Evolutionary conservation across 2,888 invertebrate genomes (phyloP).

Genomic region (Eristalis pertinax): DNA sequence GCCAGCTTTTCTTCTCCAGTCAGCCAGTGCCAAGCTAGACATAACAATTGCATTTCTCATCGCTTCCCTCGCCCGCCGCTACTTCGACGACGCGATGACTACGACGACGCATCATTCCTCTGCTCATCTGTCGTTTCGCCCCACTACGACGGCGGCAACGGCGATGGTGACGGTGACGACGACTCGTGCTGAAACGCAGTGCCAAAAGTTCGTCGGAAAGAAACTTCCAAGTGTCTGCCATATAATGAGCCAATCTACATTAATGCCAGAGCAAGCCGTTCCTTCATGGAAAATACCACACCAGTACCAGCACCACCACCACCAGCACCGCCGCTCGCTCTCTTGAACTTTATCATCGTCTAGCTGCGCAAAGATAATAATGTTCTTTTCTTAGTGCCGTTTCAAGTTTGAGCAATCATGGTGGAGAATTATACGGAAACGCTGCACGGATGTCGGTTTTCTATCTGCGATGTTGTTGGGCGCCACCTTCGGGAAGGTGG

Average conservation of each 20-base stretch:
- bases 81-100: conserved; percentile 47
- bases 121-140: neutral
- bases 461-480: conserved; percentile 59
- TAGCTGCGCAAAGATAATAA: conserved; percentile 68
- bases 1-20: conserved; percentile 31
- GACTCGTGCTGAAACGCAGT: conserved; percentile 57
- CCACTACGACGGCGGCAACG: conserved; percentile 17
- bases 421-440: conserved; percentile 65
- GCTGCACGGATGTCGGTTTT: conserved; percentile 65
- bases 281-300: conserved; percentile 42
- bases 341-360: conserved; percentile 51
- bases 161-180: neutral
- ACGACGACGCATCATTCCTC: conserved; percentile 12
- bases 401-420: conserved; percentile 53
- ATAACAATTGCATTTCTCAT: conserved; percentile 48
- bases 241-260: conserved; percentile 73
- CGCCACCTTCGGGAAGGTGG: conserved; percentile 43
- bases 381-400: conserved; percentile 62
- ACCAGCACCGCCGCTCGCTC: neutral
- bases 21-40: neutral
- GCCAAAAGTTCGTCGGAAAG: conserved; percentile 60
- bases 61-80: neutral
- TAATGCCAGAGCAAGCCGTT: conserved; percentile 70
- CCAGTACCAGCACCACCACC: neutral
- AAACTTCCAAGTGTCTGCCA: conserved; percentile 70